Percentiles rank a stretch among this genome's conserved stretches.
phyloP scores from a whole-genome alignment of 1,140 invertebrate genomes.

The Aphelinus atriplicis region DNA sequence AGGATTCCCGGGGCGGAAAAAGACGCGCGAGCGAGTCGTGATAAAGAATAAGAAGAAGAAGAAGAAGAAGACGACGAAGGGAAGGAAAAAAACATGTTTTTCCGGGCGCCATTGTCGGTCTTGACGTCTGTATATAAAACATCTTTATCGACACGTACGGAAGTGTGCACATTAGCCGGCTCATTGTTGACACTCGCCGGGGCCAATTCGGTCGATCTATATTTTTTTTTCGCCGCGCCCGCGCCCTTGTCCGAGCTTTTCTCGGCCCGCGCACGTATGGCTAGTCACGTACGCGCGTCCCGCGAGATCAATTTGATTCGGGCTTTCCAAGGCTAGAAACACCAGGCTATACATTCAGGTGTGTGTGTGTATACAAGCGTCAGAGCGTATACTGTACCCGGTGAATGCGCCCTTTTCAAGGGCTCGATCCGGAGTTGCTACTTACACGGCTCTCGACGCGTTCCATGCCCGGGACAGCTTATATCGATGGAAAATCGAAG shows the following conservation, averaged over 20 bases:
- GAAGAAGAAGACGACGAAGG: background rate
- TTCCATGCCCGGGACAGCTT: too few species aligned
- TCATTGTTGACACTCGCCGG: constrained; percentile 20
- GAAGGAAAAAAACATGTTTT: constrained; percentile 1
- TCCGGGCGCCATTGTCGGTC: constrained; percentile 1
- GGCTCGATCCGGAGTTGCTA: too few species aligned
- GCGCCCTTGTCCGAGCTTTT: background rate
- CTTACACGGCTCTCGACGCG: too few species aligned
- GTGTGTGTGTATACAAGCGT: too few species aligned
- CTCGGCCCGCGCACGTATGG: constrained; percentile 3
- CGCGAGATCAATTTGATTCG: too few species aligned
- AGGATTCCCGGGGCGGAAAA: constrained; percentile 1
- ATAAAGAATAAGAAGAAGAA: background rate
- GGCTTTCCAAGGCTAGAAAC: too few species aligned
- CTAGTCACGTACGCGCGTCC: constrained; percentile 6
- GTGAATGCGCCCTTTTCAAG: too few species aligned
- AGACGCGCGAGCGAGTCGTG: background rate
- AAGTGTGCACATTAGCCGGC: constrained; percentile 24
- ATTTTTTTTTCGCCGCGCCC: constrained; percentile 1
- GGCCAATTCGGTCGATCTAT: background rate
- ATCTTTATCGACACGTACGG: constrained; percentile 20
- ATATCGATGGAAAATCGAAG: too few species aligned
- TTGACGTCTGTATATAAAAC: constrained; percentile 21
- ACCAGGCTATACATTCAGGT: too few species aligned
- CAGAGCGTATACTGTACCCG: too few species aligned